Conservation (phyloP, 2,888 invertebrate species). For the Agelastica alni region DNA sequence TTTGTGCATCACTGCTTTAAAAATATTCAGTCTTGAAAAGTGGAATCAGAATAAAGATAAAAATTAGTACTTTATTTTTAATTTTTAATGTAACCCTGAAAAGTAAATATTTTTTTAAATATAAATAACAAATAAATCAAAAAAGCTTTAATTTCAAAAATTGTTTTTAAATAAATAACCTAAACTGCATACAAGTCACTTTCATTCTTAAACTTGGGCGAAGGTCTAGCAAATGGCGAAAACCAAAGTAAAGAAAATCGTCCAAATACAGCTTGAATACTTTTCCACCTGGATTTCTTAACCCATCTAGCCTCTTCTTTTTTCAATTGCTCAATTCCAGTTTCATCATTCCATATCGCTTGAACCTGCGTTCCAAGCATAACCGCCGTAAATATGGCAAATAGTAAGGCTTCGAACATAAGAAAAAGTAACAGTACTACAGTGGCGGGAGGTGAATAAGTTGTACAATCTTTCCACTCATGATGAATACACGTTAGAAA, state of each 20-base stretch:
- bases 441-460: conserved; percentile 93
- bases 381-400: conserved; percentile 96
- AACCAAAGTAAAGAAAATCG: conserved; percentile 94
- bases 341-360: conserved; percentile 98
- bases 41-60: too few relatives aligned
- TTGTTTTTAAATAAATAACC: conserved; percentile 13
- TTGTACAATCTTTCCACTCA: conserved; percentile 94
- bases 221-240: conserved; percentile 86
- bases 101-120: too few relatives aligned
- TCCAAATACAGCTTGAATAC: conserved; percentile 95
- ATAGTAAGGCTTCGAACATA: conserved; percentile 91
- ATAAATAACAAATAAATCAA: too few relatives aligned
- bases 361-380: conserved; percentile 91
- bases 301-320: conserved; percentile 94
- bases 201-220: conserved; percentile 76
- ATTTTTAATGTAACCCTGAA: too few relatives aligned
- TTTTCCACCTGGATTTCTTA: conserved; percentile 91
- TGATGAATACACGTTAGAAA: conserved; percentile 90
- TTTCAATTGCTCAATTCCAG: conserved; percentile 96
- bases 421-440: conserved; percentile 90
- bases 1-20: too few relatives aligned
- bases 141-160: conserved; percentile 15
- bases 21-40: too few relatives aligned
- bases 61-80: too few relatives aligned
- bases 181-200: conserved; percentile 85